Conservation (phyloP, 2,888 invertebrate genomes). For the Alloscopus bannaensis region DNA sequence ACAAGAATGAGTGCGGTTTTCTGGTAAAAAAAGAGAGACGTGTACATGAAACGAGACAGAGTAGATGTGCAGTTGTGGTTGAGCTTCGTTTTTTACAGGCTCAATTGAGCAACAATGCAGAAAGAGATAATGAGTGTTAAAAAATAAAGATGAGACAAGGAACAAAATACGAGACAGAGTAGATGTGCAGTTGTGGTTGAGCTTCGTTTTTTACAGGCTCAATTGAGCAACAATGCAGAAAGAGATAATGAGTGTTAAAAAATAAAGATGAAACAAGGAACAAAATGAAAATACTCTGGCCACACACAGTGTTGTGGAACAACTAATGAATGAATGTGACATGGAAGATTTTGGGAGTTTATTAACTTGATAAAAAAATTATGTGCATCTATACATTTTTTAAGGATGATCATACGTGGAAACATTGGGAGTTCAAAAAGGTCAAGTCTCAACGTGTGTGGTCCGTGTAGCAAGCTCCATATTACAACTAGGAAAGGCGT, state of each 20-base stretch:
- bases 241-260: too few species aligned
- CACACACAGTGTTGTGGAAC: too few species aligned
- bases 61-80: neutral
- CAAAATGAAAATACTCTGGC: too few species aligned
- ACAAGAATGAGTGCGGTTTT: too few species aligned
- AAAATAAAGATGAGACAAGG: neutral
- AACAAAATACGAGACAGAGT: neutral
- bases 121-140: too few species aligned
- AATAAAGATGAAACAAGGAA: neutral
- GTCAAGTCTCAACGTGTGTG: too few species aligned
- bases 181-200: neutral
- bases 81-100: neutral
- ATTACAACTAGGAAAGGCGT: too few species aligned
- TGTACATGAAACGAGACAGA: neutral
- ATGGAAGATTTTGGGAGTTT: too few species aligned
- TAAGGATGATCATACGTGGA: too few species aligned
- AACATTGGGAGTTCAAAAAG: constrained; percentile 6
- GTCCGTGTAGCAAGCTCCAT: too few species aligned
- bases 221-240: constrained; percentile 15
- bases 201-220: constrained; percentile 1
- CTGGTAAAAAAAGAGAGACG: constrained; percentile 1
- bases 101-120: constrained; percentile 18
- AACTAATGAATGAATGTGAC: constrained; percentile 11
- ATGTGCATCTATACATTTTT: too few species aligned
- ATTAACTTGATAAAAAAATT: constrained; percentile 28